A percentile compares a stretch with the other conserved stretches of the same genome.
These are phyloP conservation scores for Sander vitreus DNA, from an alignment of 2,113 vertebrate species.

Conservation along the genomic window DNA sequence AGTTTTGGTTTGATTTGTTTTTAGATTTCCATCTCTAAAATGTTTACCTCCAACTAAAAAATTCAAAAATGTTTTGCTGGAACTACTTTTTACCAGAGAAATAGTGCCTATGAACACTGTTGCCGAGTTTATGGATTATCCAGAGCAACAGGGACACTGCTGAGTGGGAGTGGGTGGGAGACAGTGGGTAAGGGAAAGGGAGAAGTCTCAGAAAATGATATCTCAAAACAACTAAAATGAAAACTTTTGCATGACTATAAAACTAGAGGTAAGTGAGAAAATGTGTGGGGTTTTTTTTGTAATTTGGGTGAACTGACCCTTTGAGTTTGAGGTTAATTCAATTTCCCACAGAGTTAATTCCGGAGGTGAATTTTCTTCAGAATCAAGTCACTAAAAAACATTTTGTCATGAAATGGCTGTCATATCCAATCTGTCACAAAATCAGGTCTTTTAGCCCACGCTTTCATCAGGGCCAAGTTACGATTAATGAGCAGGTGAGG, in stretches of 20 bases:
- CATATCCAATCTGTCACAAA: conserved; percentile 36
- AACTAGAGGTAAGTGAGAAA: not conserved
- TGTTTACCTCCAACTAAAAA: not conserved
- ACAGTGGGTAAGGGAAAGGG: not conserved
- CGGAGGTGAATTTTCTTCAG: conserved; percentile 20
- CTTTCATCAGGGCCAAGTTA: conserved; percentile 34
- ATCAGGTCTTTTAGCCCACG: not conserved
- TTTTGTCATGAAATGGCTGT: conserved; percentile 39
- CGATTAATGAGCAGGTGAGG: conserved; percentile 37
- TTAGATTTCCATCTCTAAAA: no score
- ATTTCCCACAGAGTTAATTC: conserved; percentile 34
- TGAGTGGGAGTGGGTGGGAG: not conserved
- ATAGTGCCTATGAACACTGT: not conserved
- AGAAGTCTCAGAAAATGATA: conserved; percentile 6
- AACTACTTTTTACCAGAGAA: not conserved
- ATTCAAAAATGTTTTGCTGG: not conserved
- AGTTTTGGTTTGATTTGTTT: no score
- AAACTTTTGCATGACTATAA: conserved; percentile 11
- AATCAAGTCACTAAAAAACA: conserved; percentile 36
- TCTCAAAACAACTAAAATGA: conserved; percentile 4
- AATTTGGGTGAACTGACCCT: conserved; percentile 29
- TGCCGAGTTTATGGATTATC: conserved; percentile 1
- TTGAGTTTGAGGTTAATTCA: conserved; percentile 47
- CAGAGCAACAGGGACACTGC: not conserved
- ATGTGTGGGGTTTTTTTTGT: not conserved